These are phyloP conservation scores for Serilophus lunatus DNA, from an alignment of 2,113 vertebrate species.

Conservation along the genomic window DNA sequence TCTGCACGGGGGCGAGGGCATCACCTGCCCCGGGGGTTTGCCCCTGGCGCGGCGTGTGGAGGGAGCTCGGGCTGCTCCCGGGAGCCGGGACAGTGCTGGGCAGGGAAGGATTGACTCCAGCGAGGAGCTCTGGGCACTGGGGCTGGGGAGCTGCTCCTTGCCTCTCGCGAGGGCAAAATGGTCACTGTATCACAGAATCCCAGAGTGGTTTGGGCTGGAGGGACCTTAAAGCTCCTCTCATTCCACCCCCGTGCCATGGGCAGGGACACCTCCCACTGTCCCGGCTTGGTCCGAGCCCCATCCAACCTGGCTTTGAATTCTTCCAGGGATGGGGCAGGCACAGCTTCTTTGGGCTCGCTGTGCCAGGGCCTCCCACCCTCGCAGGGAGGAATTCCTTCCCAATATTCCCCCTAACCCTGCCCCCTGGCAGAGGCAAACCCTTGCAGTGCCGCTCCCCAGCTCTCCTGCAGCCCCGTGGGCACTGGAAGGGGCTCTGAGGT, in stretches of 20 bases:
- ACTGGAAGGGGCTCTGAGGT: neutral
- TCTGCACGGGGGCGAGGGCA: neutral
- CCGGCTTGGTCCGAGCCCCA: neutral
- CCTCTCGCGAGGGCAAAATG: neutral
- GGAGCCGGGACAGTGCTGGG: accelerated
- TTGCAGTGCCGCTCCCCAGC: neutral
- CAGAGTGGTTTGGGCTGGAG: neutral
- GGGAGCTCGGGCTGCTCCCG: no score
- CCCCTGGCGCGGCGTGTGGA: no score
- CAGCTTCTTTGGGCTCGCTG: neutral
- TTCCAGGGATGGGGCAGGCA: neutral
- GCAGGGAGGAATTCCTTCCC: neutral
- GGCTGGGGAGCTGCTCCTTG: neutral
- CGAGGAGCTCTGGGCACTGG: accelerated
- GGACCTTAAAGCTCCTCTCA: neutral
- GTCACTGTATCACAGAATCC: accelerated
- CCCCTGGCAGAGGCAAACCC: neutral
- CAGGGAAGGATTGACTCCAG: neutral
- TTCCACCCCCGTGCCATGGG: neutral
- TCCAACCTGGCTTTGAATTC: neutral
- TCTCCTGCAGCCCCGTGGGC: neutral
- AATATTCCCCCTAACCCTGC: neutral
- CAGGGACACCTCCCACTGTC: neutral
- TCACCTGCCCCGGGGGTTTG: accelerated
- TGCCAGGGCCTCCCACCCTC: neutral